These are phyloP conservation scores for Pachyseris speciosa DNA, from an alignment of 64 coral and sea anemone species.

Conservation along the genomic window DNA sequence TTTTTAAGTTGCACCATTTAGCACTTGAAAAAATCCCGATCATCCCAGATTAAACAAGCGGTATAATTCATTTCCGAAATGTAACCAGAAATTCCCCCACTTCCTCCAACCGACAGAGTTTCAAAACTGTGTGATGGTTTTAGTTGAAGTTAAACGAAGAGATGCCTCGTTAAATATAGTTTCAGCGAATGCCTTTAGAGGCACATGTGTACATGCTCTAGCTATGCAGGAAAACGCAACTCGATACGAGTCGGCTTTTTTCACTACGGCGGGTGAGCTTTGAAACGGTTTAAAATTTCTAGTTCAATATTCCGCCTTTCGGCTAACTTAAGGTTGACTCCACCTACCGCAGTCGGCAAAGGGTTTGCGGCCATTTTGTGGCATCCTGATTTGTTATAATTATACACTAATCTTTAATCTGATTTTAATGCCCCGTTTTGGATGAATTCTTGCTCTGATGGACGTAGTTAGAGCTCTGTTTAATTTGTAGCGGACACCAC, in stretches of 20 bases:
- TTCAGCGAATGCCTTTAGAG: neutral
- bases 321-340: constrained; percentile 4
- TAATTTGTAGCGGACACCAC: neutral
- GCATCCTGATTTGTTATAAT: neutral
- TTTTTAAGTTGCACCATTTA: constrained; percentile 33
- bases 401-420: constrained; percentile 7
- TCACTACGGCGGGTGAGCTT: constrained; percentile 27
- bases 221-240: constrained; percentile 5
- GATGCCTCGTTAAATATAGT: neutral
- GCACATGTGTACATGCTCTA: neutral
- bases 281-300: constrained; percentile 53
- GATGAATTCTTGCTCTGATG: neutral
- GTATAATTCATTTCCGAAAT: neutral
- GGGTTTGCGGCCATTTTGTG: neutral
- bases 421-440: neutral
- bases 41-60: constrained; percentile 22
- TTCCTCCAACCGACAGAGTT: too few relatives aligned
- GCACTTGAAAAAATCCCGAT: constrained; percentile 29
- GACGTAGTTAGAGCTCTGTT: neutral
- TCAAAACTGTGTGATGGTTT: too few relatives aligned
- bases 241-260: constrained; percentile 52
- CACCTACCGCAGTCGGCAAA: constrained; percentile 39
- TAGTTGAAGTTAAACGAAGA: neutral
- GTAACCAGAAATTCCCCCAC: too few relatives aligned
- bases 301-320: constrained; percentile 14